Base-by-base conservation (phyloP, 2,888 invertebrate species). In the Tineola bisselliella region DNA sequence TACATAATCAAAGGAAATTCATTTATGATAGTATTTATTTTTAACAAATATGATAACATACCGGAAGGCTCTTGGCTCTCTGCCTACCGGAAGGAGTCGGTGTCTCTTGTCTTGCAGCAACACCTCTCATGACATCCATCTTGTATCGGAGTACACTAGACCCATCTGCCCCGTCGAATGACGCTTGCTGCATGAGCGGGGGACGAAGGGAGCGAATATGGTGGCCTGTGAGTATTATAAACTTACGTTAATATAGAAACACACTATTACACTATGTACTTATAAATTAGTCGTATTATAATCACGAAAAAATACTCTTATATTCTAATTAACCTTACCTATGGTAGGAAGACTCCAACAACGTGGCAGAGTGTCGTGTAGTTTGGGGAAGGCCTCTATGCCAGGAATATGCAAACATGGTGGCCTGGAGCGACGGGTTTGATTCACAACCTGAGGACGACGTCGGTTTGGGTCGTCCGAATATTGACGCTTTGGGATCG, bases 141-240 rank as follows among this genome's bases (percentile, higher is more conserved):
- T 92, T 90, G 83, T 94, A 96, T 1, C 77, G 74, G 59, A 81
- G 75, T n/a, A 74, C 69, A 71, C 93, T 93, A 17, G 18, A 71
- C 94, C 93, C 15, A 92, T 91, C 59, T 92, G 92, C 83, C 59
- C 94, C 93, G 77, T 95, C 95, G 81, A 96, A 94, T 48, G 94
- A 92, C 54, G 95, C 95, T 77, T 95, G 94, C 74, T 96, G 95
- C 60, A 95, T 86, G 66, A 94, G 84, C 2, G 95, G 95, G 19
- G 95, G 93, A 70, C 93, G 92, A 62, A 96, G 88, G 54, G 90
- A 87, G 0, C 86, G 73, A 1, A 86, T 72, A 64, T 75, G 76
- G 0, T 81, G 76, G 12, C 89, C 84, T 84, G 66, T 0, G 8
- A 31, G n/a, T n/a, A n/a, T 12, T 61, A 1, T 25, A 25, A 25